Evolutionary conservation across 2,888 invertebrate species (phyloP).

Genomic region (Hypolimnas misippus): DNA sequence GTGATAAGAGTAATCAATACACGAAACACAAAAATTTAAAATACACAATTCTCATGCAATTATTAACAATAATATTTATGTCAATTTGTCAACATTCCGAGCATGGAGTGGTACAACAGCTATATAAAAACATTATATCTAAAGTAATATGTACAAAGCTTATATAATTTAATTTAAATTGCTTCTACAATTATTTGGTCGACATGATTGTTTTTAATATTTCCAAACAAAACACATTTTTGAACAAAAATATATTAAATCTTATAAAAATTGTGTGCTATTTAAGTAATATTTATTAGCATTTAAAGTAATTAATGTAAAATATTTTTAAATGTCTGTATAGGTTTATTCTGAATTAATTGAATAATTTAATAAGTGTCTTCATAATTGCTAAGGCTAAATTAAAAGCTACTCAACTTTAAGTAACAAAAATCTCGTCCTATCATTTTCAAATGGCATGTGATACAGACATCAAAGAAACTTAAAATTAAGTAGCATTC

Average conservation of each 20-base stretch:
- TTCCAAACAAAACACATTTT: background rate
- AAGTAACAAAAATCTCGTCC: too few species aligned
- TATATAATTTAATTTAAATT: background rate
- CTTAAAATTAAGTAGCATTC: too few species aligned
- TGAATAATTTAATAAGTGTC: too few species aligned
- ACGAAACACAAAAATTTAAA: background rate
- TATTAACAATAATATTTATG: conserved; percentile 10
- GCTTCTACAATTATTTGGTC: background rate
- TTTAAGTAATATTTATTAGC: background rate
- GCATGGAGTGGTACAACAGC: background rate
- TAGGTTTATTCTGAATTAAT: too few species aligned
- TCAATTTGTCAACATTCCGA: conserved; percentile 2
- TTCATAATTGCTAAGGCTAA: too few species aligned
- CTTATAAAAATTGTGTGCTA: background rate
- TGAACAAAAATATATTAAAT: background rate
- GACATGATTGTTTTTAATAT: background rate
- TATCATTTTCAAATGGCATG: too few species aligned
- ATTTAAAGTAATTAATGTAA: background rate
- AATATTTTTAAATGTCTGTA: background rate
- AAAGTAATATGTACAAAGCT: conserved; percentile 5
- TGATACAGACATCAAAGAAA: too few species aligned
- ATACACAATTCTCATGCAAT: background rate
- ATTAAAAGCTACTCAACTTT: too few species aligned
- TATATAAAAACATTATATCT: conserved; percentile 4
- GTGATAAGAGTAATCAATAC: background rate